Percentiles rank a stretch among this genome's conserved stretches.
These are phyloP conservation scores for Diplolepis rosae DNA, from an alignment of 2,888 invertebrate genomes.

Conservation along the genomic window DNA sequence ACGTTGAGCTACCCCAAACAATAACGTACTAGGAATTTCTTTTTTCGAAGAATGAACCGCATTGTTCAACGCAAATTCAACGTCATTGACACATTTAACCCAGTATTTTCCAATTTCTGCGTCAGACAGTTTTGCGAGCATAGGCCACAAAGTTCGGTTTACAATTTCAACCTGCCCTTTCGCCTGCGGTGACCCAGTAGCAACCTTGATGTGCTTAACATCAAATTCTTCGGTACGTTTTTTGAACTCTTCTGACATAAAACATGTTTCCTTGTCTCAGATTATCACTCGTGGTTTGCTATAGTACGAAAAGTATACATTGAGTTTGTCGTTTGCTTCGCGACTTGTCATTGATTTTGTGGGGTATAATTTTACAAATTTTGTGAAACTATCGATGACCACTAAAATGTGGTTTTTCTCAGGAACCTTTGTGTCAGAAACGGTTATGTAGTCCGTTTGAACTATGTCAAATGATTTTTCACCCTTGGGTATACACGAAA, in stretches of 20 bases:
- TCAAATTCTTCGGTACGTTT: constrained; percentile 35
- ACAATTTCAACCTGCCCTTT: constrained; percentile 50
- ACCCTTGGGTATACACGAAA: constrained; percentile 43
- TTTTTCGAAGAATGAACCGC: constrained; percentile 51
- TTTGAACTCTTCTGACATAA: constrained; percentile 42
- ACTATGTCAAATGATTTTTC: constrained; percentile 44
- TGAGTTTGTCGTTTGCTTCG: constrained; percentile 36
- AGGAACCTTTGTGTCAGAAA: constrained; percentile 10
- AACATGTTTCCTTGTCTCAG: constrained; percentile 42
- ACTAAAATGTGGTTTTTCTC: constrained; percentile 43
- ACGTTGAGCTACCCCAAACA: constrained; percentile 41
- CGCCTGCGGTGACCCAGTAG: constrained; percentile 48
- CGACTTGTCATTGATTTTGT: constrained; percentile 34
- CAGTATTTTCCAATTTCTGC: constrained; percentile 40
- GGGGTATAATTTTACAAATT: constrained; percentile 38
- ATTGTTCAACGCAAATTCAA: constrained; percentile 52
- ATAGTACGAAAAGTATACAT: constrained; percentile 35
- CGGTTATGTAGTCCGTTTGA: constrained; percentile 46
- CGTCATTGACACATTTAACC: constrained; percentile 44
- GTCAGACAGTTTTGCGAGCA: constrained; percentile 44
- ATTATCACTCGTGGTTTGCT: constrained; percentile 38
- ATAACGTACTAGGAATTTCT: constrained; percentile 52
- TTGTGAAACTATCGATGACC: constrained; percentile 40
- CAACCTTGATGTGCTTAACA: constrained; percentile 34
- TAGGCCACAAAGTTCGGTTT: constrained; percentile 43